Conservation (phyloP, 1,140 invertebrate genomes). For the Danaus melanippus region DNA sequence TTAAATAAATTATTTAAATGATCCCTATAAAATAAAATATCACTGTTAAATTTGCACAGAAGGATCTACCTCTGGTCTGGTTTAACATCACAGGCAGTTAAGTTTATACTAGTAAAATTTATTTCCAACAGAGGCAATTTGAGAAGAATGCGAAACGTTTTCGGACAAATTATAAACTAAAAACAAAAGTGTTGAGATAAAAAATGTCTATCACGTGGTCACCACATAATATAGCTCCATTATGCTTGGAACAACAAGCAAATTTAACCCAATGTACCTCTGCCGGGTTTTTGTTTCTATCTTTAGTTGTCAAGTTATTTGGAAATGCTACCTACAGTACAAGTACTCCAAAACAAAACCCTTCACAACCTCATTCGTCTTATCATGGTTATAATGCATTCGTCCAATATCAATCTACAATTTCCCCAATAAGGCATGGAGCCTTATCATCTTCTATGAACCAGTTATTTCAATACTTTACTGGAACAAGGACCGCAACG, state of each 20-base stretch:
- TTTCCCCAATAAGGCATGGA: background rate
- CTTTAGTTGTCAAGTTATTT: constrained; percentile 72
- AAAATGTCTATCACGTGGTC: constrained; percentile 48
- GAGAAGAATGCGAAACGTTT: too few relatives aligned
- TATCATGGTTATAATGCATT: constrained; percentile 1
- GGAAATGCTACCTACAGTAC: constrained; percentile 60
- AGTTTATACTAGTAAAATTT: too few relatives aligned
- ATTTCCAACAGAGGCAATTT: too few relatives aligned
- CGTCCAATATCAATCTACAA: background rate
- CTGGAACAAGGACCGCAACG: constrained; percentile 23
- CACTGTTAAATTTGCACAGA: too few relatives aligned
- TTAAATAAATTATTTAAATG: too few relatives aligned
- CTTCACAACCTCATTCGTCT: constrained; percentile 5
- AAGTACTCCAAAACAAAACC: background rate
- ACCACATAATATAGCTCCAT: constrained; percentile 69
- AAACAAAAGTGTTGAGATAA: too few relatives aligned
- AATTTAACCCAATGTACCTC: constrained; percentile 74
- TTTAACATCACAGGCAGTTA: too few relatives aligned
- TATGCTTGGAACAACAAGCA: constrained; percentile 64
- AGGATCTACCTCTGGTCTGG: too few relatives aligned
- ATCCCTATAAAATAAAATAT: too few relatives aligned
- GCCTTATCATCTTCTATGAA: background rate
- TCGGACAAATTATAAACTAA: too few relatives aligned
- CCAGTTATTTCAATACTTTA: constrained; percentile 3
- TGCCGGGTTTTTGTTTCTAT: constrained; percentile 72